Evolutionary conservation across 2,797 vertebrate genomes (phyloP).

Genomic region (Pseudochirops corinnae): DNA sequence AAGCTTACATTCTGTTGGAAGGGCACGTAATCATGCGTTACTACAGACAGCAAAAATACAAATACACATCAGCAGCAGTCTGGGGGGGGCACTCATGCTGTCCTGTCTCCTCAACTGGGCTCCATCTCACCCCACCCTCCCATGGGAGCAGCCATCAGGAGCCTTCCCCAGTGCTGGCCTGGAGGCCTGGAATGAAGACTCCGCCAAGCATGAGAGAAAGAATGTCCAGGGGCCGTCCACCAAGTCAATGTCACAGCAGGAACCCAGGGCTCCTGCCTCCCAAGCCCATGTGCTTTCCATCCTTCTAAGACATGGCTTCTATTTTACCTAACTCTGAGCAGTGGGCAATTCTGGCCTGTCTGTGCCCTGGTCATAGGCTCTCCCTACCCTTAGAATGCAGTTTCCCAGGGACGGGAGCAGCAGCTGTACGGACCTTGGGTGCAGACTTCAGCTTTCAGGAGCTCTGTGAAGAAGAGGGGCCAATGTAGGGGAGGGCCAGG

Average conservation of each 20-base stretch:
- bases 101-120: too few relatives aligned
- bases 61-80: background rate
- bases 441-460: background rate
- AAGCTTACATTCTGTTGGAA: too few relatives aligned
- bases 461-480: background rate
- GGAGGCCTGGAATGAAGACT: too few relatives aligned
- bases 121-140: background rate
- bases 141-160: background rate
- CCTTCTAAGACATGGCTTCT: rapidly evolving
- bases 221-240: background rate
- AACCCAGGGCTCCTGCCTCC: background rate
- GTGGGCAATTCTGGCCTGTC: background rate
- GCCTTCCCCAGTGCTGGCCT: background rate
- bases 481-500: too few relatives aligned
- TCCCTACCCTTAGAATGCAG: background rate
- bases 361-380: background rate
- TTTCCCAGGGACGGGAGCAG: too few relatives aligned
- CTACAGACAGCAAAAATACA: background rate
- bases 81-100: background rate
- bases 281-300: background rate
- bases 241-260: background rate
- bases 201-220: background rate
- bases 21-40: rapidly evolving
- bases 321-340: too few relatives aligned
- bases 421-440: background rate